Conservation (phyloP, 2,888 invertebrate species). For the Acleris sparsana region DNA sequence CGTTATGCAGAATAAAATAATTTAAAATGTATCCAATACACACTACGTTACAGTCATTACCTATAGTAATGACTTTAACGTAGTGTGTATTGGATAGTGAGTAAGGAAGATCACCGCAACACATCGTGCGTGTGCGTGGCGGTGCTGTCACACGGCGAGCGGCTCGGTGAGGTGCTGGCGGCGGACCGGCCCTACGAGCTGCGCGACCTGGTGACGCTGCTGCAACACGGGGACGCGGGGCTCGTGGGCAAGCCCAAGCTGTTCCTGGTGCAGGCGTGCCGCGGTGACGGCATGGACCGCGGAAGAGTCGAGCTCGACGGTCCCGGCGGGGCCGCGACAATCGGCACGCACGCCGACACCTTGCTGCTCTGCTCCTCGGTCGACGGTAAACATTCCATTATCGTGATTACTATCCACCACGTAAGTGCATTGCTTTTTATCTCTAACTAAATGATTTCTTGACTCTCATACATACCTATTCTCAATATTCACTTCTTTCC, state of each 20-base stretch:
- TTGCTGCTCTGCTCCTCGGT: slow-evolving; percentile 61
- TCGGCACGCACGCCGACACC: slow-evolving; percentile 56
- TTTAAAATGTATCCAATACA: too few species aligned
- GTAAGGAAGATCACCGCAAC: slow-evolving; percentile 51
- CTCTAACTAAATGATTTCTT: too few species aligned
- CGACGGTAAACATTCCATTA: slow-evolving; percentile 53
- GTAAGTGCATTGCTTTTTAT: neutral
- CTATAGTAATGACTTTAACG: too few species aligned
- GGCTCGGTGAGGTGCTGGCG: slow-evolving; percentile 53
- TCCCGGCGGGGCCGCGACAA: slow-evolving; percentile 41
- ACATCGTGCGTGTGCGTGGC: slow-evolving; percentile 64
- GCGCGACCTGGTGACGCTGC: slow-evolving; percentile 49
- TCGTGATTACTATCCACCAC: too few species aligned
- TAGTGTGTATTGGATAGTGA: slow-evolving; percentile 47
- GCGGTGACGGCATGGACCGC: slow-evolving; percentile 55
- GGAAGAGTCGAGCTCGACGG: slow-evolving; percentile 59
- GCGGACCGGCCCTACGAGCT: slow-evolving; percentile 58
- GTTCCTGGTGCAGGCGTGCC: slow-evolving; percentile 67
- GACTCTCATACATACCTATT: too few species aligned
- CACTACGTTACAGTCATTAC: too few species aligned
- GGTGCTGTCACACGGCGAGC: slow-evolving; percentile 64
- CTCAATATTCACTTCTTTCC: too few species aligned
- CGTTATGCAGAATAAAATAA: neutral
- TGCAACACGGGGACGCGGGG: slow-evolving; percentile 49
- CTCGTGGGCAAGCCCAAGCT: slow-evolving; percentile 61